A percentile compares a stretch with the other conserved stretches of the same genome.
Conservation (phyloP, 1,140 invertebrate species). For the Rhynchophorus ferrugineus region DNA sequence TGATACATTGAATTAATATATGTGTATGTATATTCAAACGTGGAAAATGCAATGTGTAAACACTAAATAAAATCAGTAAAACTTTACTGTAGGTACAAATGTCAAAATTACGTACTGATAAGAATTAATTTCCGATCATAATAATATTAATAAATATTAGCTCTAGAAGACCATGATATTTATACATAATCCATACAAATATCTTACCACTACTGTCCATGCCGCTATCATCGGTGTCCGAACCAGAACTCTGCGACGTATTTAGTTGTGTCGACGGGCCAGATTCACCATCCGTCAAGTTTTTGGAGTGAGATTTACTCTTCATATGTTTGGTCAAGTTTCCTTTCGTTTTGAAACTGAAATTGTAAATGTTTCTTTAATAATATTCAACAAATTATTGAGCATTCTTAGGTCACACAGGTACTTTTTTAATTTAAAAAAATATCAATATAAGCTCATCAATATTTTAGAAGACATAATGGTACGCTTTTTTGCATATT, state of each 20-base stretch:
- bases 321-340: slow-evolving; percentile 99
- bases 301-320: slow-evolving; percentile 90
- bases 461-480: no score
- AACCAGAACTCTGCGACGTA: slow-evolving; percentile 47
- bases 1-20: no score
- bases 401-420: not conserved
- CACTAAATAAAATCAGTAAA: no score
- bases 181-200: no score
- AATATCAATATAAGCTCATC: not conserved
- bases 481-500: not conserved
- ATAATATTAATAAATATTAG: no score
- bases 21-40: no score
- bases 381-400: not conserved
- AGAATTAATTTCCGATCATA: no score
- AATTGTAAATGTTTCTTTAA: slow-evolving; percentile 4
- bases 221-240: slow-evolving; percentile 59
- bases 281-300: slow-evolving; percentile 41
- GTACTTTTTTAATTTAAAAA: not conserved
- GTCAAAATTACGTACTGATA: no score
- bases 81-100: no score
- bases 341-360: slow-evolving; percentile 94
- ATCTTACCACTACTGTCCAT: slow-evolving; percentile 60
- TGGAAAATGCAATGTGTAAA: no score
- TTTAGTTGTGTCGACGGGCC: slow-evolving; percentile 60
- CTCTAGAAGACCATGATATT: no score